phyloP scores from a whole-genome alignment of 2,888 invertebrate species.

The Noctua janthina region DNA sequence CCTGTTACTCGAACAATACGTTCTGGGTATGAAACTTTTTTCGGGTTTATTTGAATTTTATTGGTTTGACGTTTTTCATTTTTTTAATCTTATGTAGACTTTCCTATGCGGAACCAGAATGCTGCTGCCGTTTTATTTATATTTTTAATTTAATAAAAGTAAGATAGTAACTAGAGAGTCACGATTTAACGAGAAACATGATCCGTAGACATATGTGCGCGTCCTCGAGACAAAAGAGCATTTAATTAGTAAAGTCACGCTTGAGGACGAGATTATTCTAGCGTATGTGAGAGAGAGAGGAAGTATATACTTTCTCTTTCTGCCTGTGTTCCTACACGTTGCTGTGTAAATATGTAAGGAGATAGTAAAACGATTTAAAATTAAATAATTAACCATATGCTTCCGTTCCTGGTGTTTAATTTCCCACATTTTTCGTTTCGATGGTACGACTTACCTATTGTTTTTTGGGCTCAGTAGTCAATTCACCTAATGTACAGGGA shows the following conservation, averaged over 20 bases:
- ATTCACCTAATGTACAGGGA: not conserved
- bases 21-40: not conserved
- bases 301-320: not conserved
- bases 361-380: not conserved
- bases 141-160: slow-evolving; percentile 31
- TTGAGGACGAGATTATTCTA: not conserved
- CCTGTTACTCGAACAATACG: not conserved
- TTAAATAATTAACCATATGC: not conserved
- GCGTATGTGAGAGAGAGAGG: not conserved
- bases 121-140: slow-evolving; percentile 9
- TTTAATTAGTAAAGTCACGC: slow-evolving; percentile 2
- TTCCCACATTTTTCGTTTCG: not conserved
- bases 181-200: slow-evolving; percentile 23
- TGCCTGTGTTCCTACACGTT: not conserved
- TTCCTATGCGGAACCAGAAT: slow-evolving; percentile 33
- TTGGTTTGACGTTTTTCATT: not conserved
- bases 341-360: not conserved
- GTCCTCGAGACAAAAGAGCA: slow-evolving; percentile 4
- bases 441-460: not conserved
- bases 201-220: slow-evolving; percentile 10
- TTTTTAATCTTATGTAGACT: not conserved
- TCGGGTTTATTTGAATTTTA: not conserved
- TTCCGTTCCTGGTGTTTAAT: not conserved
- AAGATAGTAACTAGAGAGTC: slow-evolving; percentile 34
- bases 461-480: not conserved